phyloP scores from a whole-genome alignment of 2,113 vertebrate species.

The Dipodomys ordii region DNA sequence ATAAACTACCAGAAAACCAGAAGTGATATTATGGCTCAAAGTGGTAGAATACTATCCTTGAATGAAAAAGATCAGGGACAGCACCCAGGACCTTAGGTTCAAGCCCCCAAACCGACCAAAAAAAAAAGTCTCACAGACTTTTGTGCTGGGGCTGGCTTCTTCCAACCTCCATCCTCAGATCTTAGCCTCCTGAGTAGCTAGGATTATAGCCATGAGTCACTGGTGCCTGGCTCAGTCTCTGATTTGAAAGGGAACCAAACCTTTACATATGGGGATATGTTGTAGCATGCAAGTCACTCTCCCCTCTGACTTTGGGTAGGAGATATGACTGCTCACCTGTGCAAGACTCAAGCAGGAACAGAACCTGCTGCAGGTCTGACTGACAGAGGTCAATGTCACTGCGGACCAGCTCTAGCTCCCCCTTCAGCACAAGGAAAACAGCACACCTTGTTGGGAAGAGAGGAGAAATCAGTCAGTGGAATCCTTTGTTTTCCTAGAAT shows the following conservation, averaged over 20 bases:
- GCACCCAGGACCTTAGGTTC: too few relatives aligned
- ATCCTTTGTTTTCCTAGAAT: not conserved
- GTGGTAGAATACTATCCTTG: too few relatives aligned
- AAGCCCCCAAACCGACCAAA: too few relatives aligned
- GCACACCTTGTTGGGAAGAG: constrained; percentile 88
- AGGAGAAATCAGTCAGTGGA: not conserved
- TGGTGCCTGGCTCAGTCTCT: not conserved
- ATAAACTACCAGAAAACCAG: too few relatives aligned
- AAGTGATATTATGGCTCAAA: too few relatives aligned
- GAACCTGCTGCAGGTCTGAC: constrained; percentile 90
- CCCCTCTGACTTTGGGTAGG: rapidly evolving
- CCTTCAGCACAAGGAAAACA: constrained; percentile 92
- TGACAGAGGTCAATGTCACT: constrained; percentile 88
- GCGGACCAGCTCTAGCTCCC: constrained; percentile 92
- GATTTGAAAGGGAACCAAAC: not conserved
- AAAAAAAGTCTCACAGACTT: too few relatives aligned
- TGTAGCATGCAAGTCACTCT: not conserved
- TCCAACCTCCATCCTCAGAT: too few relatives aligned
- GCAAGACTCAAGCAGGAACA: constrained; percentile 91
- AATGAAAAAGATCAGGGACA: too few relatives aligned
- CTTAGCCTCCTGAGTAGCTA: too few relatives aligned
- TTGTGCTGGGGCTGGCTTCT: too few relatives aligned
- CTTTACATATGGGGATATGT: not conserved
- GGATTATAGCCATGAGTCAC: too few relatives aligned
- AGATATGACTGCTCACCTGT: constrained; percentile 84